Evolutionary conservation across 2,113 vertebrate species (phyloP).

Genomic region (Cettia cetti): DNA sequence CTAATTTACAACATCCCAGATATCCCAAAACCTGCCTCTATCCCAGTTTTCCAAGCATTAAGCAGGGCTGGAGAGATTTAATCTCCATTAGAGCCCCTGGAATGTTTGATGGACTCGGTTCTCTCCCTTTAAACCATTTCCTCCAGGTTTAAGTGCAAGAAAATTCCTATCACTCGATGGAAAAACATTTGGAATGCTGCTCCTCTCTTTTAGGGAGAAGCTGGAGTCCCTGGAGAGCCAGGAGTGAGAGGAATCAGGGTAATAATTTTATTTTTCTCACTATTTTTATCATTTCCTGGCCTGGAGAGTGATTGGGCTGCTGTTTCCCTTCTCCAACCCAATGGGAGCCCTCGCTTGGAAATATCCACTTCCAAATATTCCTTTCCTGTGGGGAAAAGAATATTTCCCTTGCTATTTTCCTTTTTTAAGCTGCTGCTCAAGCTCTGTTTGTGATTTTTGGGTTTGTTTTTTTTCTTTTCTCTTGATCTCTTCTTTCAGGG

Average conservation of each 20-base stretch:
- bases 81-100: not conserved
- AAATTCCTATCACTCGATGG: not conserved
- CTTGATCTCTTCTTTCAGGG: conserved; percentile 66
- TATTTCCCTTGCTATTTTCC: not conserved
- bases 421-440: not conserved
- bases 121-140: not conserved
- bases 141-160: not conserved
- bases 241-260: conserved; percentile 84
- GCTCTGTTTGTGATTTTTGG: not conserved
- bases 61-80: not conserved
- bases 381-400: not conserved
- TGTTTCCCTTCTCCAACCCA: not conserved
- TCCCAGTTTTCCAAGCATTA: not conserved
- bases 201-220: conserved; percentile 75
- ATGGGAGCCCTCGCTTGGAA: not conserved
- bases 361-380: not conserved
- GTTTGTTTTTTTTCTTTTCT: not conserved
- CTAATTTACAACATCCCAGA: not conserved
- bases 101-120: not conserved
- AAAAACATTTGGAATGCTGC: not conserved
- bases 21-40: not conserved
- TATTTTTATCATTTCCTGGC: not conserved
- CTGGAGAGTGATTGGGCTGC: not conserved
- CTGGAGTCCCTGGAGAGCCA: conserved; percentile 74
- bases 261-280: not conserved